Evolutionary conservation across 2,113 vertebrate species (phyloP).

Genomic region (Dasyurus viverrinus): DNA sequence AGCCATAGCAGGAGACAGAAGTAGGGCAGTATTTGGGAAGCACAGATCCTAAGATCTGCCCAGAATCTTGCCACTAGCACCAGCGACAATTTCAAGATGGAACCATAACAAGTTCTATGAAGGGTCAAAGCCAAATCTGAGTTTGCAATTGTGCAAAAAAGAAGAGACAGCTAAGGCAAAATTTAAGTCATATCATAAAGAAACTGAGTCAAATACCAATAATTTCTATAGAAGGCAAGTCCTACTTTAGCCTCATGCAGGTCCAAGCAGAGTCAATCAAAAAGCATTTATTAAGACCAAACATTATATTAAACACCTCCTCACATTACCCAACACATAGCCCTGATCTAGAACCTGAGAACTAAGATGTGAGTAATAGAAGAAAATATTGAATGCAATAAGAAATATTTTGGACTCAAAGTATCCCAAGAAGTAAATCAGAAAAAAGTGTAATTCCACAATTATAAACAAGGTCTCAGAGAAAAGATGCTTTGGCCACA

Average conservation of each 20-base stretch:
- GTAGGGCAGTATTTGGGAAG: background rate
- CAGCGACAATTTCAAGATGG: background rate
- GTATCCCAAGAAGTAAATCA: too few relatives aligned
- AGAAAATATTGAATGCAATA: too few relatives aligned
- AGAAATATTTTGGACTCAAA: too few relatives aligned
- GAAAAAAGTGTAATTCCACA: too few relatives aligned
- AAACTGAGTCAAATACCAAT: background rate
- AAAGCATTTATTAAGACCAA: too few relatives aligned
- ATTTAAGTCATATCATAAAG: background rate
- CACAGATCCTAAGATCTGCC: background rate
- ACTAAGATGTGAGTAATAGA: too few relatives aligned
- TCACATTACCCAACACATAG: too few relatives aligned
- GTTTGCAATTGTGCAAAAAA: background rate
- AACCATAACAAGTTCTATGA: background rate
- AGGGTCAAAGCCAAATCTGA: background rate
- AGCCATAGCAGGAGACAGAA: background rate
- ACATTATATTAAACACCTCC: too few relatives aligned
- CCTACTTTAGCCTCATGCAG: background rate
- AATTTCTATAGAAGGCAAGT: background rate
- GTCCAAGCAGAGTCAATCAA: too few relatives aligned
- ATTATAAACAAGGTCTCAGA: too few relatives aligned
- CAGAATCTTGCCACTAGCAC: background rate
- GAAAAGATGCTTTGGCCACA: too few relatives aligned
- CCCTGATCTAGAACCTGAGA: too few relatives aligned
- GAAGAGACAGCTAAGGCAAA: background rate